Evolutionary conservation across 1,140 invertebrate genomes (phyloP), one percentile per base, ranked within the genome.

Genomic region (Cheumatopsyche charites): DNA sequence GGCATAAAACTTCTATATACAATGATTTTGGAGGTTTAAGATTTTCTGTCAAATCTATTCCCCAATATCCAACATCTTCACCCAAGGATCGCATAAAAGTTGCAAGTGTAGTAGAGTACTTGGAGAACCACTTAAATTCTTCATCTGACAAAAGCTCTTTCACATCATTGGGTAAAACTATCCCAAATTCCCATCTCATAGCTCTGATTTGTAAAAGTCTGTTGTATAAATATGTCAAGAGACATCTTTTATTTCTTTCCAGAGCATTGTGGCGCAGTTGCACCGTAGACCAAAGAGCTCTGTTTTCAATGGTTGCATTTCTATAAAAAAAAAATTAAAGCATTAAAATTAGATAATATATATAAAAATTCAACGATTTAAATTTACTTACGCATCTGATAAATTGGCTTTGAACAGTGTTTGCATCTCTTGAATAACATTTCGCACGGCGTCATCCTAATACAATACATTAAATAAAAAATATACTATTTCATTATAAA

Each of bases 101-200:
- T 4, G 94, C 94, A 62, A 98, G 82, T 58, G 88, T 90, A 77
- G 90, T 94, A 52, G 92, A 97, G 79, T 98, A 98, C 67, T 90
- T 90, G 26, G 88, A 89, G 78, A 98, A 95, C 91, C 94, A 98
- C 66, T 91, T 85, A 23, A 91, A 82, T 84, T 98, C 96, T 2
- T 90, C 86, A 78, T 92, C 89, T 74, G 92, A 91, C 15, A 98
- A 82, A 75, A 93, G 90, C 29, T 88, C 84, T 79, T 91, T 92
- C 0, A 97, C 89, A 79, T 97, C 95, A 0, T 87, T 78, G 2
- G 96, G 96, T 67, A 98, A 80, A 43, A 97, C 90, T 68, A 93
- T 91, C 1, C 96, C 96, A 80, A 98, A 93, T 79, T 97, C 92
- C 96, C 96, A 98, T 62, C 96, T 84, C 80, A 97, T 87, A 52